phyloP scores from a whole-genome alignment of 2,888 invertebrate species.

The Phortica magna region DNA sequence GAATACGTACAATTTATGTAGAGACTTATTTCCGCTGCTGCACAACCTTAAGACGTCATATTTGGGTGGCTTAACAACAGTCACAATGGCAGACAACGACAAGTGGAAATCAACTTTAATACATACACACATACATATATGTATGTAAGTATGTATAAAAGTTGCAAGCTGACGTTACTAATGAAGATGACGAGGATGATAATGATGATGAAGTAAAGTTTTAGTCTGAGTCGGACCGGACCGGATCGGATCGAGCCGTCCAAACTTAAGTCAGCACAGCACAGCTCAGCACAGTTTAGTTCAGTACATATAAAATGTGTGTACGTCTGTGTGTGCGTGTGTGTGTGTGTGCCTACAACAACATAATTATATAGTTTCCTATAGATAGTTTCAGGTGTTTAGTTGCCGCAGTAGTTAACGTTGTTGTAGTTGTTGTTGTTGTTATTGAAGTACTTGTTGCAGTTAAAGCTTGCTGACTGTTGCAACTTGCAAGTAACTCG shows the following conservation, averaged over 20 bases:
- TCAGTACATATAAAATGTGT: background rate
- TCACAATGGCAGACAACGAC: constrained; percentile 12
- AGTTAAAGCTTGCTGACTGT: background rate
- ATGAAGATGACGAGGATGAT: background rate
- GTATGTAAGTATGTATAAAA: background rate
- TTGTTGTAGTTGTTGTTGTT: background rate
- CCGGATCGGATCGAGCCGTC: background rate
- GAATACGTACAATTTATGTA: constrained; percentile 17
- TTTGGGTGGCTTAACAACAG: constrained; percentile 27
- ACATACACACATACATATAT: background rate
- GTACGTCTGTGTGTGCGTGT: no score
- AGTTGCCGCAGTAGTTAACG: constrained; percentile 5
- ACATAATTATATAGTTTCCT: constrained; percentile 37
- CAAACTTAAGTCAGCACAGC: background rate
- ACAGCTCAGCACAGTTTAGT: background rate
- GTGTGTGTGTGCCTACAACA: constrained; percentile 13
- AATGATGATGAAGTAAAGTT: background rate
- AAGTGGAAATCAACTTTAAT: constrained; percentile 26
- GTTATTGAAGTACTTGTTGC: constrained; percentile 4
- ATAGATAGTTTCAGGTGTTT: constrained; percentile 10
- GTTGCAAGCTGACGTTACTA: background rate
- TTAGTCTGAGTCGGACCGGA: background rate
- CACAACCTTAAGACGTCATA: constrained; percentile 24
- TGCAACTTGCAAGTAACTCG: constrained; percentile 16
- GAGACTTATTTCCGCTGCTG: constrained; percentile 18